A percentile compares a stretch with the other conserved stretches of the same genome.
These are phyloP conservation scores for Drosophila tani DNA, from an alignment of 1,140 invertebrate species.

Conservation along the genomic window DNA sequence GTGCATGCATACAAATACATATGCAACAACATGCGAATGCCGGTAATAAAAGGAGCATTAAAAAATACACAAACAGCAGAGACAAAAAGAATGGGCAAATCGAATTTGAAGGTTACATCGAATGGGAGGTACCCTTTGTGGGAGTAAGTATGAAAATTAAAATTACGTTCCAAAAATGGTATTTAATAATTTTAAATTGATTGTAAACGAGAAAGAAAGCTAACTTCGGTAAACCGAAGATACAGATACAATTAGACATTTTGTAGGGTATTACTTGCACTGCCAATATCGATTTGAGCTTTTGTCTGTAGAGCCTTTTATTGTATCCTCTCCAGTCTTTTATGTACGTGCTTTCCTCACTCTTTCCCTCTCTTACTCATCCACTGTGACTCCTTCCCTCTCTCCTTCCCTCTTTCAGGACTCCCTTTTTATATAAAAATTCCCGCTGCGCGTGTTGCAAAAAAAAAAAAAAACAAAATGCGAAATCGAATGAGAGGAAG, in stretches of 20 bases:
- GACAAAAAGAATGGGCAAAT: constrained; percentile 10
- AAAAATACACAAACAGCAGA: constrained; percentile 47
- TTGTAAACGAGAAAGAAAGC: no score
- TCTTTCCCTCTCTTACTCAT: constrained; percentile 13
- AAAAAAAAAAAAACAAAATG: constrained; percentile 43
- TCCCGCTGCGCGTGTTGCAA: constrained; percentile 58
- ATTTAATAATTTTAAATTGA: no score
- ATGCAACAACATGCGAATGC: constrained; percentile 53
- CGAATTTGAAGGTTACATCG: neutral
- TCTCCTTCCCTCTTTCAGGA: constrained; percentile 20
- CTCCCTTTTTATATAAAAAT: constrained; percentile 50
- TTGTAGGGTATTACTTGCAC: neutral
- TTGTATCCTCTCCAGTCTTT: constrained; percentile 52
- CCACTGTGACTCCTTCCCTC: constrained; percentile 18
- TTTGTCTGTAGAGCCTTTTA: constrained; percentile 28
- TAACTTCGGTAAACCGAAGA: no score
- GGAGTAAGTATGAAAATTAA: no score
- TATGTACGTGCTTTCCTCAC: constrained; percentile 34
- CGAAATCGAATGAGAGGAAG: constrained; percentile 36
- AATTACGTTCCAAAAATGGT: no score
- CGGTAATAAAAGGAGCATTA: constrained; percentile 60
- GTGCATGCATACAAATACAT: neutral
- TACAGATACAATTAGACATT: no score
- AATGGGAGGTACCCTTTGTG: constrained; percentile 13
- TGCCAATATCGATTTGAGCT: neutral